Base-by-base conservation (phyloP, 2,113 vertebrate genomes). In the Poecile atricapillus region DNA sequence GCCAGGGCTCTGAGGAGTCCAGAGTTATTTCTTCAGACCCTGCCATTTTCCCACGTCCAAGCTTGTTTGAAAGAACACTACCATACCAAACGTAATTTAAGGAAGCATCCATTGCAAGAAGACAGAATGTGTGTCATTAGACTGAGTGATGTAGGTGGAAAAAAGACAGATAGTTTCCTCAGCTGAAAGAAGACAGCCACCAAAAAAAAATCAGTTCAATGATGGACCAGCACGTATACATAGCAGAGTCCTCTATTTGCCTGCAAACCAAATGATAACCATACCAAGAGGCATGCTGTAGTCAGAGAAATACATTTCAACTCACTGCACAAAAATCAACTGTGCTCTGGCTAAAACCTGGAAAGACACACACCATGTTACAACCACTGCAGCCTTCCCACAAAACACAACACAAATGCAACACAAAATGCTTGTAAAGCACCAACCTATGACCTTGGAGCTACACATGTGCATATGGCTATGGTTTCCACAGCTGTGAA, bases 401-500 rank as follows among this genome's bases (percentile, higher is more conserved):
- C 41, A 84, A 59, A 92, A 52, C 11, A 49, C n/a, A 59, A 31
- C 21, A 65, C 53, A 77, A 28, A n/a, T 17, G 30, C 11, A 58
- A 76, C 17, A 82, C 28, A 67, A 78, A 82, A 71, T 10, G 15
- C 23, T 53, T 56, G 20, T 31, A 5, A 75, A 49, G 6, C 11
- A 69, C 24, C 23, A 5, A 20, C 21, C 35, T 2, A 2, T 2
- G 30, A 55, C 11, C 4, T 1, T 65, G 53, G 37, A 79, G 37
- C 20, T 56, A 47, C 25, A 71, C 14, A 37, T 1, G 0, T 16
- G 3, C 2, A 2, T 16, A 44, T 3, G 14, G 53, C 7, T 49
- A 33, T 6, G 37, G 12, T 23, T 60, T 27, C 43, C 20, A 55
- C 7, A 58, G 50, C 9, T 76, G 28, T 77, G 62, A 83, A 80